Base-by-base conservation (phyloP, 2,888 invertebrate genomes). In the Morinoia aosen region DNA sequence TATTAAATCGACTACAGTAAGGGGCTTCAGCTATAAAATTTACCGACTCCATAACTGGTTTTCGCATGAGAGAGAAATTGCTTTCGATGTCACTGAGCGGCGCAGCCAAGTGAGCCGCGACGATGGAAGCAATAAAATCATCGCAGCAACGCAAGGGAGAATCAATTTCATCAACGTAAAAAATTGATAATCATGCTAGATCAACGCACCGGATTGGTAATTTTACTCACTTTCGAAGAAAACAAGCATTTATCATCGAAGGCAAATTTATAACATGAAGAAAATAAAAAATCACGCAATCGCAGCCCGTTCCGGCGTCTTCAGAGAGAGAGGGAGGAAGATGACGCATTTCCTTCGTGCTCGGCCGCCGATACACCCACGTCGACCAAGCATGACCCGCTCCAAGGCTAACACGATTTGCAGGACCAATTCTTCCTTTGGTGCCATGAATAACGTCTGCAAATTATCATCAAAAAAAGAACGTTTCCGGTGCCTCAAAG, bases 291-390 rank as follows among this genome's bases (percentile, higher is more conserved):
- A 33, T 76, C 8, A 7, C 76, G 76, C 76, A 33, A 90, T 39
- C 40, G 11, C 40, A 40, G 39, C 40, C 40, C 90, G 90, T 14
- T 48, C 11, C 58, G 10, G 93, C 58, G 39, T 93, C 93, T 93
- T 93, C 58, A 12, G n/a, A 33, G 57, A 33, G 39, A 12, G n/a
- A 33, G 57, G 16, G 39, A 12, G 76, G 76, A 76, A 76, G 76
- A 93, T 93, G 93, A 93, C 93, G 93, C 93, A 93, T 93, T 93
- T 93, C 93, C 93, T 93, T 19, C 57, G 57, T 40, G 90, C 40
- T 48, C 40, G 40, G 16, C 40, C 39, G 48, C n/a, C 90, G 90
- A 40, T 8, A 48, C 19, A 40, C 40, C 58, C 33, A 25, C 14
- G 93, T 57, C 57, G 57, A 48, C 57, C 93, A 57, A 93, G 93